Base-by-base conservation (phyloP, 2,888 invertebrate species). In the Tetrapedia diversipes region DNA sequence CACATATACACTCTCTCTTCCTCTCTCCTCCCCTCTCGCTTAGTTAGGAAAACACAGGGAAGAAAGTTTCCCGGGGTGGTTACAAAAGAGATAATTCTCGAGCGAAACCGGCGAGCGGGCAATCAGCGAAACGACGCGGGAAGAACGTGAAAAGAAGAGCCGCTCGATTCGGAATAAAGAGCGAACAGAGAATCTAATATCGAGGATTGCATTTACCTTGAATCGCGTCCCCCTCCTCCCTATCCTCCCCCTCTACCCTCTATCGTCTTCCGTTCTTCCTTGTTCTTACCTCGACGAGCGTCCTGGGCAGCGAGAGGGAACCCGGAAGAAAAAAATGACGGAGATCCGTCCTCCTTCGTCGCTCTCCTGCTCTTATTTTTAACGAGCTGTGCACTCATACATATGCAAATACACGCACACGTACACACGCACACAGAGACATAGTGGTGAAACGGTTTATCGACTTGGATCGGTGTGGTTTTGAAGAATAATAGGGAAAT, bases 151-250 rank as follows among this genome's bases (percentile, higher is more conserved):
- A 67, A 82, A 79, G 77, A 73, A 77, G 71, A 60, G 49, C 49
- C 47, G 64, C 60, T 66, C 59, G 66, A 79, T 68, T 67, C 41
- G 67, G 70, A 74, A 79, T 49, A 63, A 69, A 47, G 64, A 64
- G 45, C 47, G 76, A 78, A 79, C 77, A 41, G 75, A 64, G 80
- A 83, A 82, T 82, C 78, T 83, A 82, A 83, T 82, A 82, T 82
- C 75, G 82, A 67, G 70, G 69, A 82, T 83, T 81, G 83, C 83
- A 75, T 82, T 82, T 83, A 72, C 80, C 67, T 82, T 74, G 77
- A 72, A 80, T 77, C 77, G 76, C 67, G 49, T 61, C 60, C 54
- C 41, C 56, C 10, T 14, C 27, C 10, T 27, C n/a, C 19, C 4
- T 63, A 27, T 11, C 4, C 49, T 1, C 0, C 0, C 29, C 0